A percentile compares a stretch with the other conserved stretches of the same genome.
These are phyloP conservation scores for Rhipidura dahli DNA, from an alignment of 2,113 vertebrate genomes.

Conservation along the genomic window DNA sequence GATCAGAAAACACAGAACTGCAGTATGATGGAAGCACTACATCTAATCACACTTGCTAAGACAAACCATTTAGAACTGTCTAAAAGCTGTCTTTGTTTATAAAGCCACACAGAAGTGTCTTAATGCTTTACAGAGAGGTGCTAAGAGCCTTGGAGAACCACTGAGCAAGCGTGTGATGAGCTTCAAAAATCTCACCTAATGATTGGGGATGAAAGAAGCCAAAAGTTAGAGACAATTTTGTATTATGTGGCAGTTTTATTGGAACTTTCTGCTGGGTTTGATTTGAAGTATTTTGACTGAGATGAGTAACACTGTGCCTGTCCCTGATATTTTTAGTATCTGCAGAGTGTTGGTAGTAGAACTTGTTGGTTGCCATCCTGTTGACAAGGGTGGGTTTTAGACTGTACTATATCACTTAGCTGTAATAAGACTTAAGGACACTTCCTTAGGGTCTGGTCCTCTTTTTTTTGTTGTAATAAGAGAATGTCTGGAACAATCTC, in stretches of 20 bases:
- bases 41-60: not conserved
- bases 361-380: slow-evolving; percentile 34
- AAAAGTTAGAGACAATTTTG: slow-evolving; percentile 8
- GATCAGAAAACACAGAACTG: slow-evolving; percentile 80
- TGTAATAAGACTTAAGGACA: slow-evolving; percentile 25
- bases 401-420: slow-evolving; percentile 20
- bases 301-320: slow-evolving; percentile 42
- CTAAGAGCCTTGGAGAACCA: slow-evolving; percentile 27
- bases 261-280: slow-evolving; percentile 3
- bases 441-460: slow-evolving; percentile 9
- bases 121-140: slow-evolving; percentile 36
- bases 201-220: not conserved
- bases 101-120: slow-evolving; percentile 47
- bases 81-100: slow-evolving; percentile 31
- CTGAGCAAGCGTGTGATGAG: not conserved
- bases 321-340: slow-evolving; percentile 12
- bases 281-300: not conserved
- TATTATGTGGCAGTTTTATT: slow-evolving; percentile 18
- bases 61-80: not conserved
- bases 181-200: slow-evolving; percentile 5
- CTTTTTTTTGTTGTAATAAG: slow-evolving; percentile 43
- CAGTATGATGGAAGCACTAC: slow-evolving; percentile 65
- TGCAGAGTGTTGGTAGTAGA: not conserved
- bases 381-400: slow-evolving; percentile 36
- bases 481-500: slow-evolving; percentile 63